These are phyloP conservation scores for rat (Rattus norvegicus) DNA, from an alignment of 2,113 vertebrate genomes.

Conservation along the genomic window DNA sequence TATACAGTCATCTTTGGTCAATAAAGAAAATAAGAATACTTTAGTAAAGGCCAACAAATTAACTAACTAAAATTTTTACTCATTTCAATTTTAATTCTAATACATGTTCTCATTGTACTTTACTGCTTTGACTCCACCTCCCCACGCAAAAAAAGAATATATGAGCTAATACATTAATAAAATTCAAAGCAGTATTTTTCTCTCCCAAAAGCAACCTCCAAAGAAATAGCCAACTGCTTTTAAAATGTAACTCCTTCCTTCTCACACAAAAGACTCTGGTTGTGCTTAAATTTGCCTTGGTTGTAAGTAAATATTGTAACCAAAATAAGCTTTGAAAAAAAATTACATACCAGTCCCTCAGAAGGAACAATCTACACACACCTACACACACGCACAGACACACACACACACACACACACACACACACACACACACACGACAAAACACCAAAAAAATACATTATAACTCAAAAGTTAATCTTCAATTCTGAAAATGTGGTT, in stretches of 20 bases:
- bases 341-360: not conserved
- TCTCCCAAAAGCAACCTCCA: slow-evolving; percentile 39
- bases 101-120: not conserved
- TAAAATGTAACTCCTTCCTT: slow-evolving; percentile 52
- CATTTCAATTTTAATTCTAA: slow-evolving; percentile 34
- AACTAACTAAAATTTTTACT: slow-evolving; percentile 41
- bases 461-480: slow-evolving; percentile 21
- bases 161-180: not conserved
- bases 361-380: not conserved
- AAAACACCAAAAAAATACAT: not conserved
- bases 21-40: slow-evolving; percentile 56
- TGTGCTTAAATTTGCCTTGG: slow-evolving; percentile 37
- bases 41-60: not conserved
- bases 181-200: not conserved
- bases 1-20: not conserved
- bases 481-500: slow-evolving; percentile 36
- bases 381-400: not conserved
- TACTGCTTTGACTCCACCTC: not conserved
- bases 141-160: not conserved
- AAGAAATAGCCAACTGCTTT: not conserved
- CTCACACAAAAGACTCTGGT: not conserved
- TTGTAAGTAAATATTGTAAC: slow-evolving; percentile 47
- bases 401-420: not conserved
- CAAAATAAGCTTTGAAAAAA: slow-evolving; percentile 55
- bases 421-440: not conserved